A percentile compares a stretch with the other conserved stretches of the same genome.
phyloP scores from a whole-genome alignment of 1,140 invertebrate species.

The Coelopa frigida region DNA sequence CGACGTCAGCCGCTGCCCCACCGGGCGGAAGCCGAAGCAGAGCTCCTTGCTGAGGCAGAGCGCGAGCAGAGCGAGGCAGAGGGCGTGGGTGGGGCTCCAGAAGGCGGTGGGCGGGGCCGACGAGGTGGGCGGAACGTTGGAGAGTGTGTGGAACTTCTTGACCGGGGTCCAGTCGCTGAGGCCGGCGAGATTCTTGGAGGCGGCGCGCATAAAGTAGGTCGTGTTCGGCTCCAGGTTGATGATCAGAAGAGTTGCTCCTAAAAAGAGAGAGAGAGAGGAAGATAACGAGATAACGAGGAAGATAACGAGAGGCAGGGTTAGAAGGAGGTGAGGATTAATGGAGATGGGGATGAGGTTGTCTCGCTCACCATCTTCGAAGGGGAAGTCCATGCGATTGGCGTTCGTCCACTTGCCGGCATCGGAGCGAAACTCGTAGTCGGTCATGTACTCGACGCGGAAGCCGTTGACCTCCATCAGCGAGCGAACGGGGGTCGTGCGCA shows the following conservation, averaged over 20 bases:
- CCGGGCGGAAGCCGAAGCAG: constrained; percentile 5
- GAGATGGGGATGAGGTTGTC: background rate
- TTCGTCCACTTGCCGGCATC: constrained; percentile 40
- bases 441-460: constrained; percentile 40
- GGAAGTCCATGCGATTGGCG: constrained; percentile 35
- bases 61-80: constrained; percentile 11
- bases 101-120: constrained; percentile 5
- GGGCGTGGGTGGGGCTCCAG: constrained; percentile 4
- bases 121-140: constrained; percentile 29
- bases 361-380: constrained; percentile 38
- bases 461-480: constrained; percentile 38
- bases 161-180: constrained; percentile 40
- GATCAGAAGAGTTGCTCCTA: constrained; percentile 42
- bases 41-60: constrained; percentile 12
- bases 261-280: background rate
- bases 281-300: background rate
- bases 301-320: background rate
- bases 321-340: background rate
- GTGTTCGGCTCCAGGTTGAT: constrained; percentile 41
- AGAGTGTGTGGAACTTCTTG: constrained; percentile 30
- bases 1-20: background rate
- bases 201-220: constrained; percentile 41
- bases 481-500: constrained; percentile 18
- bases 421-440: constrained; percentile 33
- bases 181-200: constrained; percentile 44